A percentile compares a stretch with the other conserved stretches of the same genome.
Evolutionary conservation across 2,113 vertebrate genomes (phyloP).

Genomic region (Onychostruthus taczanowskii): DNA sequence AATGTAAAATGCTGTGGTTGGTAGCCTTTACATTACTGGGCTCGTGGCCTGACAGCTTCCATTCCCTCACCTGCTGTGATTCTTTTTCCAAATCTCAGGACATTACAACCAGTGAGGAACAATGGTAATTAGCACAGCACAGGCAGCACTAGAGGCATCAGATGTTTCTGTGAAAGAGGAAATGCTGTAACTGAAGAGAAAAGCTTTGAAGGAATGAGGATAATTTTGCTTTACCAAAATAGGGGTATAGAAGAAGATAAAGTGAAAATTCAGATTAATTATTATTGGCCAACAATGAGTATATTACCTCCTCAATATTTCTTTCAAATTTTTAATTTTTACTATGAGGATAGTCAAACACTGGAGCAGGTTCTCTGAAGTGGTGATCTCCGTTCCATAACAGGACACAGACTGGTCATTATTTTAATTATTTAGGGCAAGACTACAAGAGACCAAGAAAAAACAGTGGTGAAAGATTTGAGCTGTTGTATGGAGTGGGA

Average conservation of each 20-base stretch:
- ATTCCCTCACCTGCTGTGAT: neutral
- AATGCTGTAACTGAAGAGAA: neutral
- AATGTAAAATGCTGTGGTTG: neutral
- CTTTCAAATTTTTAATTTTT: neutral
- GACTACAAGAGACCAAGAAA: neutral
- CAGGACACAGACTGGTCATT: neutral
- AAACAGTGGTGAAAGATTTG: neutral
- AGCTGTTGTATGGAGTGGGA: neutral
- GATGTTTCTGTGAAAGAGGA: neutral
- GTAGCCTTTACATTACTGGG: neutral
- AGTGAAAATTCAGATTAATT: neutral
- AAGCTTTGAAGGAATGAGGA: neutral
- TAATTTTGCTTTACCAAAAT: neutral
- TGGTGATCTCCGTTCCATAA: neutral
- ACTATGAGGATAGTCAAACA: neutral
- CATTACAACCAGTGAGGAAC: neutral
- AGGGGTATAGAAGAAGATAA: neutral
- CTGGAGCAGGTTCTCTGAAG: neutral
- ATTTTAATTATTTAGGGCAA: neutral
- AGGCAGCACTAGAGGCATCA: neutral
- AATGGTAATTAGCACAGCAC: neutral
- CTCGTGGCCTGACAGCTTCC: neutral
- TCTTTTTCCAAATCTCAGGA: neutral
- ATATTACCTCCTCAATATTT: neutral
- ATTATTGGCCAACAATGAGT: neutral